Evolutionary conservation across 2,888 invertebrate species (phyloP).

Genomic region (Carabus problematicus): DNA sequence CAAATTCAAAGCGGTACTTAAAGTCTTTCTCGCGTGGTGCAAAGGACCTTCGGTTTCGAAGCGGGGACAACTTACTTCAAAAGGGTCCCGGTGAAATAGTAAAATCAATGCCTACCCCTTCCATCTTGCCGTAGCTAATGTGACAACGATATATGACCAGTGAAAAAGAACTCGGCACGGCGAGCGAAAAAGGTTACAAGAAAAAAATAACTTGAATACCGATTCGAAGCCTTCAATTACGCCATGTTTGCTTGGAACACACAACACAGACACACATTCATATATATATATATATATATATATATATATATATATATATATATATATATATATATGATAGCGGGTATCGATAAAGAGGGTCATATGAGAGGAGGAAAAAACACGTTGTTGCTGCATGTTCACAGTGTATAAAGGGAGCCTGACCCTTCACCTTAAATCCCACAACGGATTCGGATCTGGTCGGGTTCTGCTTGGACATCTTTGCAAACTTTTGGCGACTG

Average conservation of each 20-base stretch:
- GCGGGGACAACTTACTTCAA: not conserved
- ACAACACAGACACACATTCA: no score
- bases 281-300: no score
- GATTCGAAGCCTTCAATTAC: no score
- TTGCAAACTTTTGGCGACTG: not conserved
- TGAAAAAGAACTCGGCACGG: not conserved
- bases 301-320: no score
- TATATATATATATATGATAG: no score
- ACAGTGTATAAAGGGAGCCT: no score
- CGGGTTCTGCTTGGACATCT: not conserved
- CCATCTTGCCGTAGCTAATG: constrained; percentile 6
- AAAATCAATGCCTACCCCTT: constrained; percentile 32
- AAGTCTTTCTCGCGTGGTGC: constrained; percentile 15
- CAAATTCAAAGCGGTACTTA: constrained; percentile 36
- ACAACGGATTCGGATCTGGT: not conserved
- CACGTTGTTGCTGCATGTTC: no score
- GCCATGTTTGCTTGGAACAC: no score
- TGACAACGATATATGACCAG: constrained; percentile 32
- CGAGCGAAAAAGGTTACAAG: constrained; percentile 2
- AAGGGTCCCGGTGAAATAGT: constrained; percentile 21
- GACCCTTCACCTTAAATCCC: not conserved
- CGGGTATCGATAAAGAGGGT: no score
- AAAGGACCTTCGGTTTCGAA: not conserved
- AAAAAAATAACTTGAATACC: no score
- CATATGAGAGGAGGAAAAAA: no score